Base-by-base conservation (phyloP, 2,797 vertebrate species). In the Bryconaethiops microstoma region DNA sequence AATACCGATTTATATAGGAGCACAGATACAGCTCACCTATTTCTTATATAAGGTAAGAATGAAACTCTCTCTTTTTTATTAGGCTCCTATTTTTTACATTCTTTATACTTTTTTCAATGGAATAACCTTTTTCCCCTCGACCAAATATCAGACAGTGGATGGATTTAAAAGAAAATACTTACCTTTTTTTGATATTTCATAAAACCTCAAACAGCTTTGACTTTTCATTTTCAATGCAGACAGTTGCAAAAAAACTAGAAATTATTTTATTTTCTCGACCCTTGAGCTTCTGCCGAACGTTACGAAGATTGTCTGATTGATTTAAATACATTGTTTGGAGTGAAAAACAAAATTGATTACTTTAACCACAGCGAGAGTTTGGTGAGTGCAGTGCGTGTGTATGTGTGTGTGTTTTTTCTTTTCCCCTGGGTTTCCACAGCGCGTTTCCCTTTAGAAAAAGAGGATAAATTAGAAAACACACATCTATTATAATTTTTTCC, bases 1-100 rank as follows among this genome's bases (percentile, higher is more conserved):
- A 88, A 88, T 82, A 83, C 87, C 89, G 91, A 86, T 52, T 72
- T 83, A 83, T 82, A 90, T 86, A 77, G 77, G 87, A 90, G 12
- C 10, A 50, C 48, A 50, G 48, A 88, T 77, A 88, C 82, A 83
- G 82, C 63, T 8, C 29, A 68, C 55, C 75, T 81, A 29, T 76
- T 74, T 78, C 63, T 68, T 62, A 68, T 25, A 60, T 59, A 78
- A 86, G 83, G 85, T 86, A 86, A 86, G 85, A 80, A 63, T 29
- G 52, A 64, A 63, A 39, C 25, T 79, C 25, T n/a, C 39, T 80
- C 68, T 40, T 25, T 52, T 21, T 8, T 52, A 19, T 2, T 35
- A 62, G 69, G 65, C 16, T 8, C 9, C 42, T 55, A 64, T 21
- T 19, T 52, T 54, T 14, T 7, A 39, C 1, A 25, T 62, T 68